Evolutionary conservation across 2,113 vertebrate species (phyloP).

Genomic region (Xyliphius kryptos): DNA sequence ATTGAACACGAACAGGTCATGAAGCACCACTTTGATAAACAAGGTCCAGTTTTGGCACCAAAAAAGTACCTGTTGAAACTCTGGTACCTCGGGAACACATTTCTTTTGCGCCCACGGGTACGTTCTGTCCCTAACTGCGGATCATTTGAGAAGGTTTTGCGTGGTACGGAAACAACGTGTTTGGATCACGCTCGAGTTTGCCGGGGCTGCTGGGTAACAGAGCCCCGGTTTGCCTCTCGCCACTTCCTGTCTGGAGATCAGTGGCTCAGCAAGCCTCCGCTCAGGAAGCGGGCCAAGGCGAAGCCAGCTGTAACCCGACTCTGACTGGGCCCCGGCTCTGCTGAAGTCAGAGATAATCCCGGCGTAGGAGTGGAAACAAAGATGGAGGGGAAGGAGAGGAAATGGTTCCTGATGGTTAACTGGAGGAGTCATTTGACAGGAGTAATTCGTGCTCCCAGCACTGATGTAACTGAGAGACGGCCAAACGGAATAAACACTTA

Average conservation of each 20-base stretch:
- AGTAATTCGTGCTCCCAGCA: not conserved
- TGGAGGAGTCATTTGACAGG: not conserved
- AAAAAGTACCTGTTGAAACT: no score
- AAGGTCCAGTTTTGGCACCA: no score
- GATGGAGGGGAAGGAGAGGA: not conserved
- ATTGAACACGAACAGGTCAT: no score
- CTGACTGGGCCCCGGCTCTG: constrained; percentile 33
- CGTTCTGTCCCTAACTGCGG: not conserved
- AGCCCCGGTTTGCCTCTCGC: constrained; percentile 3
- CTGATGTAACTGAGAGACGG: not conserved
- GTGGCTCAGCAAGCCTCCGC: constrained; percentile 14
- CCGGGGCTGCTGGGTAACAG: constrained; percentile 39
- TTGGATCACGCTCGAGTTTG: constrained; percentile 45
- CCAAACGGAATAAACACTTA: not conserved
- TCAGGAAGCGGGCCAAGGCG: constrained; percentile 15
- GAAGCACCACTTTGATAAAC: no score
- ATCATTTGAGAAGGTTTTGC: not conserved
- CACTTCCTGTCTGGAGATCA: constrained; percentile 43
- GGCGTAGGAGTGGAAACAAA: constrained; percentile 15
- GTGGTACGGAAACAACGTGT: constrained; percentile 14
- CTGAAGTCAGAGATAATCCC: constrained; percentile 48
- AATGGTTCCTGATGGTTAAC: constrained; percentile 7
- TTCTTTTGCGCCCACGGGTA: not conserved
- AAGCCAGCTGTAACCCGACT: constrained; percentile 20
- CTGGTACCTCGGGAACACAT: no score